These are phyloP conservation scores for Lepisosteus osseus DNA, from an alignment of 2,113 vertebrate genomes.

Conservation along the genomic window DNA sequence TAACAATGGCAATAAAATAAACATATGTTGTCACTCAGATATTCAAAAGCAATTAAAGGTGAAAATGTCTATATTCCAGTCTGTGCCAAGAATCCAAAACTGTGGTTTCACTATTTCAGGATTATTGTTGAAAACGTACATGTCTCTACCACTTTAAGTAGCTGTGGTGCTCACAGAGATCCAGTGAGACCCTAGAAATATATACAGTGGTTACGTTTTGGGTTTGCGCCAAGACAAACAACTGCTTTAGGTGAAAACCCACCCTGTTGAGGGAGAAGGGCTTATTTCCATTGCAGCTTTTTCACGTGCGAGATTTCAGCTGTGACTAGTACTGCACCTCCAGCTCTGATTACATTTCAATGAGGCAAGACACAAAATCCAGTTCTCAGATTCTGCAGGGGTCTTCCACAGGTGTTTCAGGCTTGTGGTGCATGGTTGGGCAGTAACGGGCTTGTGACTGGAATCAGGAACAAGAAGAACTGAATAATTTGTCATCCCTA, in stretches of 20 bases:
- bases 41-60: no score
- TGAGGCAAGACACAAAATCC: constrained; percentile 29
- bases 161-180: constrained; percentile 63
- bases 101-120: constrained; percentile 69
- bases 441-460: no score
- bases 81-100: constrained; percentile 38
- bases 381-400: constrained; percentile 23
- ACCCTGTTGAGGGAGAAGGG: constrained; percentile 49
- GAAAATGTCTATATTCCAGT: no score
- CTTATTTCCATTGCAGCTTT: constrained; percentile 45
- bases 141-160: constrained; percentile 60
- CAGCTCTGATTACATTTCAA: constrained; percentile 14
- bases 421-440: constrained; percentile 29
- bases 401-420: constrained; percentile 39
- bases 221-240: constrained; percentile 67
- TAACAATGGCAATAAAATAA: no score
- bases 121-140: constrained; percentile 64
- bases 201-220: constrained; percentile 69
- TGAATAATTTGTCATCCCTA: constrained; percentile 27
- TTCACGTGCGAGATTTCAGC: constrained; percentile 36
- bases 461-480: no score
- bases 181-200: constrained; percentile 69
- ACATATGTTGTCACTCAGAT: no score
- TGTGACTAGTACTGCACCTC: constrained; percentile 9
- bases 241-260: constrained; percentile 72